phyloP scores from a whole-genome alignment of 2,113 vertebrate genomes.

The Halcyon malimbica region DNA sequence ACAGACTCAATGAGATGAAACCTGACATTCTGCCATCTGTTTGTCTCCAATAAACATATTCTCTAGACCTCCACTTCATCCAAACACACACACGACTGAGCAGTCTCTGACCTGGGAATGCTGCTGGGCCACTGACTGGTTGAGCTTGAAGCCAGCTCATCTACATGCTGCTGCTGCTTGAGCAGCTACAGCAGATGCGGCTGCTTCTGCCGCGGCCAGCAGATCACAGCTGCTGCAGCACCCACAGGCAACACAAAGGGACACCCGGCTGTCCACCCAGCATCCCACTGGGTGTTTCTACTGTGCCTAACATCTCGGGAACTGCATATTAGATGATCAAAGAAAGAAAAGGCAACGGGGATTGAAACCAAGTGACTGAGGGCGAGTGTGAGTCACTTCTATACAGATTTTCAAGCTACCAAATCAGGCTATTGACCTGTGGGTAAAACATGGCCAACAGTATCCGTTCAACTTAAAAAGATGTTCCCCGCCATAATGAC shows the following conservation, averaged over 20 bases:
- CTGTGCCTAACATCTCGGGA: not conserved
- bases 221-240: not conserved
- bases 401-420: not conserved
- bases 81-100: not conserved
- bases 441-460: not conserved
- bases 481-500: not conserved
- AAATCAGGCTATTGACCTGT: not conserved
- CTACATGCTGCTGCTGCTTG: not conserved
- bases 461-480: not conserved
- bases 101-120: not conserved
- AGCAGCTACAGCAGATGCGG: not conserved
- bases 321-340: fast-evolving
- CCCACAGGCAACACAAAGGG: not conserved
- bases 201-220: fast-evolving
- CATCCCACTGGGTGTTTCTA: not conserved
- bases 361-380: not conserved
- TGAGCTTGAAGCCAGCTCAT: not conserved
- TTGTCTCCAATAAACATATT: not conserved
- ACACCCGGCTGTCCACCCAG: not conserved
- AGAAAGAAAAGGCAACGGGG: not conserved
- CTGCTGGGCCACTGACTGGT: not conserved
- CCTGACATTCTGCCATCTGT: not conserved
- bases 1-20: not conserved
- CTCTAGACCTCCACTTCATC: not conserved
- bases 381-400: not conserved